Evolutionary conservation across 2,113 vertebrate genomes (phyloP), one percentile per base, ranked within the genome.

Genomic region (Phoenicopterus ruber): DNA sequence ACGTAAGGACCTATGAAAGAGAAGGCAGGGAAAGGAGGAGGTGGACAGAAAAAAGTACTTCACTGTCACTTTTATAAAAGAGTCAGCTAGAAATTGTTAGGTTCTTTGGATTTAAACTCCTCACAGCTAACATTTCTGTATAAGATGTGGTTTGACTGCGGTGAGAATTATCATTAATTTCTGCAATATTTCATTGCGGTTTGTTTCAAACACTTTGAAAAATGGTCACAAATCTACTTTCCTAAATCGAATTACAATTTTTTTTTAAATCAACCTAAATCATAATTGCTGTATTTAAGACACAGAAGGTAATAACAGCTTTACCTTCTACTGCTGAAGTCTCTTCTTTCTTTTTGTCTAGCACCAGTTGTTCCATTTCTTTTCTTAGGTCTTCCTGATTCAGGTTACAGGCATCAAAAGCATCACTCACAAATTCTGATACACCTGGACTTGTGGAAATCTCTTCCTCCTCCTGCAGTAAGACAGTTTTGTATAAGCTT

Each of bases 401-500:
- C 77, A 99, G 97, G 96, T 97, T 98, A 52, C 98, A 98, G 3
- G 98, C 96, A 96, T 99, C 99, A 10, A 99, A 99, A 49, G 99
- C 99, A 22, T 99, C 99, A 49, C 99, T 99, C 88, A 99, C 99
- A 96, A 99, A 99, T 96, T 99, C 99, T 5, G 99, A 99, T 55
- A 99, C 99, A 18, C 99, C 99, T 3, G 99, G 99, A 94, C 99
- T 99, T 28, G 99, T 99, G 26, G 99, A 99, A 92, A 99, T 99
- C 91, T 99, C 99, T 76, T 99, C 99, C 57, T 99, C 99, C 2
- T 99, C 99, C 95, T 99, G 95, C 69, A 98, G 97, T 22, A 83
- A 89, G 49, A 82, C 15, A 87, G 24, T 88, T 90, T 36, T 69
- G 16, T 57, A 82, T 38, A 67, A 95, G 58, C 17, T 91, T 50